Conservation (phyloP, 2,113 vertebrate species). For the Apistogramma diplotaenia region DNA sequence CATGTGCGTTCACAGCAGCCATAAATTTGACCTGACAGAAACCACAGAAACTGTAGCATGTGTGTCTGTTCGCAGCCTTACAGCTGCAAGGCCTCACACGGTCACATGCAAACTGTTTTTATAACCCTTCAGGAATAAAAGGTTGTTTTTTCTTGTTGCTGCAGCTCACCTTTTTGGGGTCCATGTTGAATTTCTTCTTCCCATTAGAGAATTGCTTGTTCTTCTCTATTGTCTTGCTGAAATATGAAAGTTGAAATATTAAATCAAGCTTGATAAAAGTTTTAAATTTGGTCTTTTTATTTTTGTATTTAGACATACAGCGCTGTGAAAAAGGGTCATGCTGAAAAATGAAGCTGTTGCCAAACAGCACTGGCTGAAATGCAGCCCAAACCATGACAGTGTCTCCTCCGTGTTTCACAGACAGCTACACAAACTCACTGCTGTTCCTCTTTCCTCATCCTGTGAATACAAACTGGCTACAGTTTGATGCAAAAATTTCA, state of each 20-base stretch:
- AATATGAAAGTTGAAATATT: not conserved
- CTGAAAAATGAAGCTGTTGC: no score
- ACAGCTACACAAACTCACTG: not conserved
- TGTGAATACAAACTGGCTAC: not conserved
- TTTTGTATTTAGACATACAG: not conserved
- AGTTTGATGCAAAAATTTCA: not conserved
- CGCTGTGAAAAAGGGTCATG: not conserved
- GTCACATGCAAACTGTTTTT: not conserved
- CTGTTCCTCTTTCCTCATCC: not conserved
- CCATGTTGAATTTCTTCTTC: constrained; percentile 95
- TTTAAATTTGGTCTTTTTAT: not conserved
- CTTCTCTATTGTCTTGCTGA: constrained; percentile 79
- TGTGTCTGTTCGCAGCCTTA: not conserved
- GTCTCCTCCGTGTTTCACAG: not conserved
- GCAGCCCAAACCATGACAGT: not conserved
- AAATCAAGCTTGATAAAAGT: not conserved
- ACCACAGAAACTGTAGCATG: constrained; percentile 24
- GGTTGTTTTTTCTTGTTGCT: not conserved
- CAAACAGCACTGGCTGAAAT: not conserved
- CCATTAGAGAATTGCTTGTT: constrained; percentile 81
- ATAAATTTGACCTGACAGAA: not conserved
- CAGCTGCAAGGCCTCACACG: not conserved
- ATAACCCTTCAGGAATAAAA: not conserved
- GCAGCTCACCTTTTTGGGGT: constrained; percentile 84
- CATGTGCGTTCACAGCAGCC: not conserved